Conservation (phyloP, 2,888 invertebrate species). For the Chrysolina americana region DNA sequence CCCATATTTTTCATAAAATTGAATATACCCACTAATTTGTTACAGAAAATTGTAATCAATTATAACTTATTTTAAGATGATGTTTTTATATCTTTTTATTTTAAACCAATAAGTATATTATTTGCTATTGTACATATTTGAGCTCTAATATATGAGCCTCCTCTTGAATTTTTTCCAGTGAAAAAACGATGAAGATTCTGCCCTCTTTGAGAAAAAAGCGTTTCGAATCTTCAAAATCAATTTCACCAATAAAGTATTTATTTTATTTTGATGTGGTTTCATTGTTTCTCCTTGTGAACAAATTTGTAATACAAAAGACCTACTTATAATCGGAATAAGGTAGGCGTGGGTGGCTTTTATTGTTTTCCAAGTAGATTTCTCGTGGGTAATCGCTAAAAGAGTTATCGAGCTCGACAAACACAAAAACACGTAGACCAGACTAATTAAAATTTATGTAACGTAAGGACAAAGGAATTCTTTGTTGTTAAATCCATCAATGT, state of each 20-base stretch:
- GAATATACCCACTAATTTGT: too few relatives aligned
- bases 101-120: background rate
- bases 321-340: constrained; percentile 1
- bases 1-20: too few relatives aligned
- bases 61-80: too few relatives aligned
- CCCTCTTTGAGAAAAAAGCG: constrained; percentile 15
- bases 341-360: constrained; percentile 3
- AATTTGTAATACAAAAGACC: constrained; percentile 15
- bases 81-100: background rate
- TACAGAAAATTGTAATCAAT: too few relatives aligned
- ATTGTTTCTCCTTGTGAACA: background rate
- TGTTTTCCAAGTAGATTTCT: constrained; percentile 27
- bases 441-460: constrained; percentile 36
- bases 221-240: constrained; percentile 5
- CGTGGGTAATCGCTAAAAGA: constrained; percentile 9
- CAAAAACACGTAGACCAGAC: constrained; percentile 11
- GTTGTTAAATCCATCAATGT: constrained; percentile 26
- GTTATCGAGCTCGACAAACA: constrained; percentile 10
- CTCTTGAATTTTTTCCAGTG: background rate
- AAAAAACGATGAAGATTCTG: background rate
- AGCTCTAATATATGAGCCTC: background rate
- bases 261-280: background rate
- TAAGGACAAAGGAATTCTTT: constrained; percentile 37
- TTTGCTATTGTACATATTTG: background rate
- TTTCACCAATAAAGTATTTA: constrained; percentile 24